Evolutionary conservation across 2,113 vertebrate species (phyloP).

Genomic region (Fulmarus glacialis): DNA sequence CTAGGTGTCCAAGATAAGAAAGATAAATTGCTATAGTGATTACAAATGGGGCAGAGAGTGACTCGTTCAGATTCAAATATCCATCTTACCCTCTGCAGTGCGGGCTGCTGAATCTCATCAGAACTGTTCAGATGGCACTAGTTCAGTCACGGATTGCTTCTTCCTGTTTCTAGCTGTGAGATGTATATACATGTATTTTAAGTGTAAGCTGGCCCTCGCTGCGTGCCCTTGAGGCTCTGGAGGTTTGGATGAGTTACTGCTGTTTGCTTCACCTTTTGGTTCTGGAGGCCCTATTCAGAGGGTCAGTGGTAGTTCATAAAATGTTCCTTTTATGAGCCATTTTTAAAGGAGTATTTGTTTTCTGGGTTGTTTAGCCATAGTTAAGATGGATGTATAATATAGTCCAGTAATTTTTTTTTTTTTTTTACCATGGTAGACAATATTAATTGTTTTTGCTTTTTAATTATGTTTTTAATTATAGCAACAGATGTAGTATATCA

Average conservation of each 20-base stretch:
- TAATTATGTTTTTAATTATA: constrained; percentile 29
- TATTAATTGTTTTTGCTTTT: not conserved
- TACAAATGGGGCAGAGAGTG: not conserved
- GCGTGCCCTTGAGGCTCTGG: not conserved
- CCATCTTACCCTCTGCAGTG: not conserved
- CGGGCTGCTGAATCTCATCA: not conserved
- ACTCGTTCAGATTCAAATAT: not conserved
- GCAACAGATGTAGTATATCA: not conserved
- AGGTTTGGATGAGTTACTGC: not conserved
- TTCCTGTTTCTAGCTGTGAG: not conserved
- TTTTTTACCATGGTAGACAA: not conserved
- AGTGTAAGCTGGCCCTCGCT: not conserved
- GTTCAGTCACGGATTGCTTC: not conserved
- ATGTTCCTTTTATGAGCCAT: not conserved
- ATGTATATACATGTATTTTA: not conserved
- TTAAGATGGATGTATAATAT: not conserved
- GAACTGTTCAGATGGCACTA: not conserved
- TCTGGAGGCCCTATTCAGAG: not conserved
- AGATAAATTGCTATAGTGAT: constrained; percentile 42
- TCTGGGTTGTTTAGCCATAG: not conserved
- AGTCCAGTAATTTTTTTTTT: not conserved
- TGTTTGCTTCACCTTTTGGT: not conserved
- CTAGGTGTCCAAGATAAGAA: constrained; percentile 50
- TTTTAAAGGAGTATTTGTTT: not conserved
- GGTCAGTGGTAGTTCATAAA: not conserved